These are phyloP conservation scores for Oncorhynchus clarkii DNA, from an alignment of 2,113 vertebrate species.

Conservation along the genomic window DNA sequence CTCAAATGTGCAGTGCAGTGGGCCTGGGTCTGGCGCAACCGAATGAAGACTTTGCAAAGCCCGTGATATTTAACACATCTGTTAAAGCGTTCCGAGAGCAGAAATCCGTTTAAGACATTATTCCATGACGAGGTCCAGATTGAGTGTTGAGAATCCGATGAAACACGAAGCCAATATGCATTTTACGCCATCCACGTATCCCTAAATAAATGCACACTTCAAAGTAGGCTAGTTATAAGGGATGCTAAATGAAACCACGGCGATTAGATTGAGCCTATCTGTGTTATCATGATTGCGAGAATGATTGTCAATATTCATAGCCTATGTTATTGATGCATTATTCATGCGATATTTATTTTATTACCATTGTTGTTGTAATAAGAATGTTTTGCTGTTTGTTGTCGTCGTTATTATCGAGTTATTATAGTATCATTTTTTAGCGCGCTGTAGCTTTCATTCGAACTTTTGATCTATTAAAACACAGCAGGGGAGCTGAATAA, in stretches of 20 bases:
- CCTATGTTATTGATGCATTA: too few relatives aligned
- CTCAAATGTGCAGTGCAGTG: constrained; percentile 75
- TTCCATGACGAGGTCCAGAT: constrained; percentile 74
- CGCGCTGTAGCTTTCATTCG: constrained; percentile 45
- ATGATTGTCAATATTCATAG: neutral
- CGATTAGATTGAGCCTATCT: neutral
- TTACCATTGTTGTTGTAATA: neutral
- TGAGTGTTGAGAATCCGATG: constrained; percentile 72
- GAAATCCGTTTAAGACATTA: constrained; percentile 76
- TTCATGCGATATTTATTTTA: neutral
- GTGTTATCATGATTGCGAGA: neutral
- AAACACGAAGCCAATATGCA: constrained; percentile 66
- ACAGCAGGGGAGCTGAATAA: constrained; percentile 74
- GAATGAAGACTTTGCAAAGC: constrained; percentile 77
- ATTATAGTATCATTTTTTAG: too few relatives aligned
- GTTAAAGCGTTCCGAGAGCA: constrained; percentile 81
- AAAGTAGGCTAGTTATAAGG: neutral
- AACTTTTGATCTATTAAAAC: constrained; percentile 81
- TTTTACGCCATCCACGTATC: constrained; percentile 21
- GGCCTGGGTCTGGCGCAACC: constrained; percentile 64
- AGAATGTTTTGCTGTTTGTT: neutral
- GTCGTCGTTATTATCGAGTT: neutral
- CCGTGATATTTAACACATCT: constrained; percentile 95
- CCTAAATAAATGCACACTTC: neutral
- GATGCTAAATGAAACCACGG: neutral